phyloP scores from a whole-genome alignment of 2,113 vertebrate genomes.

The Hassar affinis region DNA sequence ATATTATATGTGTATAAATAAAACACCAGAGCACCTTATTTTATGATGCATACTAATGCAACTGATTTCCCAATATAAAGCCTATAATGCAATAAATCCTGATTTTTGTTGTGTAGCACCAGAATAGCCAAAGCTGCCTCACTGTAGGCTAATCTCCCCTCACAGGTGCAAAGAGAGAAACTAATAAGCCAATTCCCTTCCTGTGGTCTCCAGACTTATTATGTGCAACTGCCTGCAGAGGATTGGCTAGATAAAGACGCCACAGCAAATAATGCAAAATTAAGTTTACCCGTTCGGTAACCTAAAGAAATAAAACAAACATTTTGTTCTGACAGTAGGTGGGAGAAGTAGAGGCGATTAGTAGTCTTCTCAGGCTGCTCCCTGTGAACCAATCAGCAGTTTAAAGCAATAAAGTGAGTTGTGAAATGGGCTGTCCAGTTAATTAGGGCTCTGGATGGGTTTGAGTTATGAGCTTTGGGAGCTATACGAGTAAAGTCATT shows the following conservation, averaged over 20 bases:
- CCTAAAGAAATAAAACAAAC: constrained; percentile 30
- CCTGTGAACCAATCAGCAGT: constrained; percentile 42
- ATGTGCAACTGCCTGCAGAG: constrained; percentile 33
- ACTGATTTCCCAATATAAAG: constrained; percentile 21
- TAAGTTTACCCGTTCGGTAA: constrained; percentile 25
- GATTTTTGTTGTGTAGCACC: constrained; percentile 41
- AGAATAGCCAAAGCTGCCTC: constrained; percentile 41
- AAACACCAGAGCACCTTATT: constrained; percentile 11
- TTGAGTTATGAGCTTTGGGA: constrained; percentile 51
- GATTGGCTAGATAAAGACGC: constrained; percentile 40
- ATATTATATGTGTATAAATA: background rate
- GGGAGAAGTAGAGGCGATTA: constrained; percentile 14
- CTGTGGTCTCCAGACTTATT: constrained; percentile 50
- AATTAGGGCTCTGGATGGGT: constrained; percentile 44
- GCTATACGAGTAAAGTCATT: constrained; percentile 32
- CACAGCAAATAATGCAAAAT: constrained; percentile 41
- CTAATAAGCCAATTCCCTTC: constrained; percentile 48
- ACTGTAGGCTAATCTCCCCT: constrained; percentile 48
- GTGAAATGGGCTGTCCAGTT: constrained; percentile 39
- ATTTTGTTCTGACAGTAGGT: constrained; percentile 3
- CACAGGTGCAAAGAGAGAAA: constrained; percentile 43
- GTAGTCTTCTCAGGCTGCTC: constrained; percentile 37
- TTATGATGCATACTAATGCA: constrained; percentile 25
- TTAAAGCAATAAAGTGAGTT: constrained; percentile 45
- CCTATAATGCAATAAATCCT: constrained; percentile 51